Conservation (phyloP, 2,888 invertebrate species). For the Trissolcus brochymenae region DNA sequence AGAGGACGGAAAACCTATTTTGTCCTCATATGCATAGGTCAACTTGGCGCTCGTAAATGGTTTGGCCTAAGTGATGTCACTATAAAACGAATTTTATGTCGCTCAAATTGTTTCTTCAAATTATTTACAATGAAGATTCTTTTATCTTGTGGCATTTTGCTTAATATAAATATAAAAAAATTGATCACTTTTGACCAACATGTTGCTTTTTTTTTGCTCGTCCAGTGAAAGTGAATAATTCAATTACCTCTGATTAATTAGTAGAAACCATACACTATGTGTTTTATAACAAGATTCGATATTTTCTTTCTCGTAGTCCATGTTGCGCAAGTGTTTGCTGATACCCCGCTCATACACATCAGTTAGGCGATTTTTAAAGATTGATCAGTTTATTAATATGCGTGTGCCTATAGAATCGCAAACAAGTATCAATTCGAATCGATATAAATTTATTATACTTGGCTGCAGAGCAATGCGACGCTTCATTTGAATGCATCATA, state of each 20-base stretch:
- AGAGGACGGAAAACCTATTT: constrained; percentile 46
- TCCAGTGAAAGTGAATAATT: no score
- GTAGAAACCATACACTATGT: no score
- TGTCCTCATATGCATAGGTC: constrained; percentile 23
- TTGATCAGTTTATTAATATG: constrained; percentile 23
- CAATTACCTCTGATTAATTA: no score
- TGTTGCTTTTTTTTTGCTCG: no score
- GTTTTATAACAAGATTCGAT: background rate
- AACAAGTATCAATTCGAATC: constrained; percentile 11
- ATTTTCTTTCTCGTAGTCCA: constrained; percentile 3
- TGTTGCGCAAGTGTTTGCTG: constrained; percentile 12
- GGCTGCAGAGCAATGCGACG: constrained; percentile 15
- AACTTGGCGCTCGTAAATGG: constrained; percentile 32
- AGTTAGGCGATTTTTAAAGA: constrained; percentile 13
- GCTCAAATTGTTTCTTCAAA: no score
- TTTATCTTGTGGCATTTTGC: no score
- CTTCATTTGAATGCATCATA: constrained; percentile 39
- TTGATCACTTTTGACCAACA: no score
- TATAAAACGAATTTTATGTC: background rate
- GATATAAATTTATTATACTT: constrained; percentile 11
- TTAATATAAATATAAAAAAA: no score
- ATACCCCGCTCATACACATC: constrained; percentile 1
- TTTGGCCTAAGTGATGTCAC: constrained; percentile 31
- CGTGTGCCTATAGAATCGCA: constrained; percentile 1
- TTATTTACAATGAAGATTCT: no score